Evolutionary conservation across 2,113 vertebrate species (phyloP).

Genomic region (Paralichthys olivaceus): DNA sequence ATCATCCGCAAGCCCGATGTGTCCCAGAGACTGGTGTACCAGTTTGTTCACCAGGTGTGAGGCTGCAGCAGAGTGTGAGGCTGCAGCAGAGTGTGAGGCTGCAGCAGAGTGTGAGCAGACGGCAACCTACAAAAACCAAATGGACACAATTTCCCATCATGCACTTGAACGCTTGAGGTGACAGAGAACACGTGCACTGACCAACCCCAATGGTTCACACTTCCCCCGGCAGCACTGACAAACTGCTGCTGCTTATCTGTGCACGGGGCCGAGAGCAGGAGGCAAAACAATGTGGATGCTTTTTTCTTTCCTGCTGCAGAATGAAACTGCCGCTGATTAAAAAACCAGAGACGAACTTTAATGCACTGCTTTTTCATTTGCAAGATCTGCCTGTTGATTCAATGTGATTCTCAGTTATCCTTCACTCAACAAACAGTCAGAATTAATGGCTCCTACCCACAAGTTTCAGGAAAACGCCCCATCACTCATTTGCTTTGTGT

Average conservation of each 20-base stretch:
- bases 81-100: conserved; percentile 86
- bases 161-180: conserved; percentile 21
- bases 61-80: rapidly evolving
- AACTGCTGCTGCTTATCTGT: conserved; percentile 35
- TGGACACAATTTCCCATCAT: conserved; percentile 25
- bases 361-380: conserved; percentile 66
- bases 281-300: conserved; percentile 19
- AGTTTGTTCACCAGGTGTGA: conserved; percentile 96
- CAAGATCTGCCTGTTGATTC: conserved; percentile 76
- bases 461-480: conserved; percentile 16
- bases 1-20: conserved; percentile 97
- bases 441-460: background rate
- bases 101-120: background rate
- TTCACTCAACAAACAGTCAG: background rate
- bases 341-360: conserved; percentile 6
- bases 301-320: conserved; percentile 29
- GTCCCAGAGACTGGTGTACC: conserved; percentile 98
- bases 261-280: background rate
- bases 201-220: conserved; percentile 44
- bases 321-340: conserved; percentile 21
- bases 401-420: background rate
- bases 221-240: conserved; percentile 24
- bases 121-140: background rate
- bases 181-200: conserved; percentile 62
- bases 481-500: conserved; percentile 36